Evolutionary conservation across 2,797 vertebrate genomes (phyloP), one percentile per base, ranked within the genome.

Genomic region (Mallotus villosus): DNA sequence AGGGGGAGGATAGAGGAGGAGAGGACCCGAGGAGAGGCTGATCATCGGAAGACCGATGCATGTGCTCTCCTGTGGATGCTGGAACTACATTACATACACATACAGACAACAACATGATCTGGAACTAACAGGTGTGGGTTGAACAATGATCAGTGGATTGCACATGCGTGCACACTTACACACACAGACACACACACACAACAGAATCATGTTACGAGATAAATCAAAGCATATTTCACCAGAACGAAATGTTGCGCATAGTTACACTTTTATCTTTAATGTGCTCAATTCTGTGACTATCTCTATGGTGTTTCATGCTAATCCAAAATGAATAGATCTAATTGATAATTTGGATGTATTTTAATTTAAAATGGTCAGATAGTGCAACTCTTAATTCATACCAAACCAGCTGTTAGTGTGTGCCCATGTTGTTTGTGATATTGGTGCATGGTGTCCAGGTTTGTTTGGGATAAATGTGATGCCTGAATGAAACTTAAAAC

Each of bases 1-100:
- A 77, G 73, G 77, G 60, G 32, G 14, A 14, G n/a, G n/a, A 68
- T 16, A 59, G 34, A 27, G 63, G 22, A 19, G 61, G 29, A 34
- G 8, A 16, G 22, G 46, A 17, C 59, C 71, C n/a, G 34, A 71
- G 58, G 73, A 73, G 68, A 75, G 78, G 78, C 59, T 77, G 76
- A 78, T 82, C 78, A 71, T 74, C 77, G 79, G 74, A 29, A 80
- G 87, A 80, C 90, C 89, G 87, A 91, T 88, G 9, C 51, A 55
- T 7, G 85, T 81, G 75, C 64, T 76, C 76, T 77, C 71, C 6
- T 16, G 73, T 75, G 74, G 53, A 61, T 75, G 67, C 79, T 77
- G 85, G 78, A 17, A 21, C 16, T 32, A 37, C 16, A 8, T 19
- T 16, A 63, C 7, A 22, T 11, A 25, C 19, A 21, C 19, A 11